Percentiles rank a stretch among this genome's conserved stretches.
These are phyloP conservation scores for Eupithecia subfuscata DNA, from an alignment of 2,888 invertebrate species.

Conservation along the genomic window DNA sequence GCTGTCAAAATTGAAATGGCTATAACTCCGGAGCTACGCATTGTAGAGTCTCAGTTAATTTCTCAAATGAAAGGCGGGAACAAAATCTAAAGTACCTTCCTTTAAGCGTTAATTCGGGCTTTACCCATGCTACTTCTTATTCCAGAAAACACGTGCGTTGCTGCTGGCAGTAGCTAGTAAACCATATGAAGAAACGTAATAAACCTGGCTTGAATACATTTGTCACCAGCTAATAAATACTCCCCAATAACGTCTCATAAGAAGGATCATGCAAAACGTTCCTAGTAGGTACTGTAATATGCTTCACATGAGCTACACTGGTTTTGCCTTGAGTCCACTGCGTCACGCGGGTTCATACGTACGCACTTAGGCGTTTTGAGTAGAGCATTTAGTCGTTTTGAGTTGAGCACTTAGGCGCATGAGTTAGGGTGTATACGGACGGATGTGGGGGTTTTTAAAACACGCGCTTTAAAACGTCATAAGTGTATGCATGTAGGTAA, in stretches of 20 bases:
- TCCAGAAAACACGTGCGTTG: background rate
- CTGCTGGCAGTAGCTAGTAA: background rate
- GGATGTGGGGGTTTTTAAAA: background rate
- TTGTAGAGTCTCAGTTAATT: too few relatives aligned
- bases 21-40: too few relatives aligned
- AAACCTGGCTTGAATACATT: constrained; percentile 12
- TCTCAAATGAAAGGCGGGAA: too few relatives aligned
- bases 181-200: background rate
- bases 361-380: background rate
- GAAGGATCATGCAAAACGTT: constrained; percentile 32
- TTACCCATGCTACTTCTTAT: background rate
- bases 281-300: constrained; percentile 35
- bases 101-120: background rate
- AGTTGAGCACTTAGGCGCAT: too few relatives aligned
- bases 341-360: background rate
- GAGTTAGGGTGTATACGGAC: background rate
- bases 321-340: background rate
- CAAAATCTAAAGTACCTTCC: too few relatives aligned
- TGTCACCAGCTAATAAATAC: constrained; percentile 26
- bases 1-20: too few relatives aligned
- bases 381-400: background rate
- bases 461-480: too few relatives aligned
- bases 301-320: constrained; percentile 5
- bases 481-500: too few relatives aligned
- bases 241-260: constrained; percentile 26